phyloP scores from a whole-genome alignment of 2,888 invertebrate genomes.

The Gibbula magus region DNA sequence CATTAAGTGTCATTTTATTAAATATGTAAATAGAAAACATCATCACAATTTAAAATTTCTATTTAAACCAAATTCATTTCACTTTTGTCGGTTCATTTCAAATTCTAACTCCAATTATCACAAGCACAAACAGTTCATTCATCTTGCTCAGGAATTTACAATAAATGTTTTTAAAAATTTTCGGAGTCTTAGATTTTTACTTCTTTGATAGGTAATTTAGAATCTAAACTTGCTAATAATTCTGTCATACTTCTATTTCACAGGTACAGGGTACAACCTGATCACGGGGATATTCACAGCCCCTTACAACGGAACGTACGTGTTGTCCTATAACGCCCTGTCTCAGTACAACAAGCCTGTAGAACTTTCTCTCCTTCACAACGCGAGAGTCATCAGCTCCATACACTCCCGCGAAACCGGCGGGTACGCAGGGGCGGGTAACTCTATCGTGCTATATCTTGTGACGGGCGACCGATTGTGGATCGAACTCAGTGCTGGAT shows the following conservation, averaged over 20 bases:
- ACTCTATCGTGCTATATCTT: not conserved
- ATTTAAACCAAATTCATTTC: no score
- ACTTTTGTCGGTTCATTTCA: no score
- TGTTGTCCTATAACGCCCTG: conserved; percentile 17
- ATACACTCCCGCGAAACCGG: conserved; percentile 3
- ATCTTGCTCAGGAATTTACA: no score
- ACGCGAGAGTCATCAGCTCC: conserved; percentile 4
- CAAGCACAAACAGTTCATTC: no score
- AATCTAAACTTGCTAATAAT: no score
- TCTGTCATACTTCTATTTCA: not conserved
- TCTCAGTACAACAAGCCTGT: not conserved
- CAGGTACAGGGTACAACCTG: conserved; percentile 5
- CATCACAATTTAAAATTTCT: no score
- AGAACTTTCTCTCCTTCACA: conserved; percentile 3
- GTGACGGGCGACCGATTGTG: not conserved
- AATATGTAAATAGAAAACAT: no score
- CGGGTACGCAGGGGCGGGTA: conserved; percentile 1
- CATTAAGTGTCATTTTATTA: no score
- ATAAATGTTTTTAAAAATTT: no score
- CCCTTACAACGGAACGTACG: conserved; percentile 4
- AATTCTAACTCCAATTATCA: no score
- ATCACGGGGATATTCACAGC: conserved; percentile 13
- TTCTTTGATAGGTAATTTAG: no score
- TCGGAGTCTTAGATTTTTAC: no score
- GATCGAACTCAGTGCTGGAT: not conserved